A percentile compares a stretch with the other conserved stretches of the same genome.
Evolutionary conservation across 1,140 invertebrate species (phyloP).

Genomic region (Lucilia sericata): DNA sequence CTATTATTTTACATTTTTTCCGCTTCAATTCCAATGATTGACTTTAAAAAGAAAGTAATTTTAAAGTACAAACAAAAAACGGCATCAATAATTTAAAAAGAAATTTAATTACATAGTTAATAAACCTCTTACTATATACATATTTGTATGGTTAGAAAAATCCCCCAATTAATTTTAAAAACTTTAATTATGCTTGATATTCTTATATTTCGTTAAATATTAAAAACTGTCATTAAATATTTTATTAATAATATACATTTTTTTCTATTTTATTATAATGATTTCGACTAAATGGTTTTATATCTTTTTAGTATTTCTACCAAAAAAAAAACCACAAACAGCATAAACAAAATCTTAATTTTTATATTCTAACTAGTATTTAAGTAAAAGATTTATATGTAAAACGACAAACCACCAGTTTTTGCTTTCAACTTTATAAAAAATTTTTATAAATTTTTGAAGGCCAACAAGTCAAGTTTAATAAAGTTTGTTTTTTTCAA

Average conservation of each 20-base stretch:
- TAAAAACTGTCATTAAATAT: neutral
- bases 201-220: neutral
- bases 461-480: constrained; percentile 26
- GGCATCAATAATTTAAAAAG: neutral
- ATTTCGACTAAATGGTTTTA: no score
- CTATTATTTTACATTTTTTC: neutral
- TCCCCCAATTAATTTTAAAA: no score
- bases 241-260: neutral
- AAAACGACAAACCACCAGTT: neutral
- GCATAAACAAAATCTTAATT: no score
- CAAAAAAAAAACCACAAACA: no score
- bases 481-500: neutral
- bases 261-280: no score
- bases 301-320: no score
- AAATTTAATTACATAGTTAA: neutral
- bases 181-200: no score
- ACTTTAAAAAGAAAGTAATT: neutral
- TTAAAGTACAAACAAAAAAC: neutral
- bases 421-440: neutral
- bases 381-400: neutral
- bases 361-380: no score
- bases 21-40: neutral
- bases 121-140: no score
- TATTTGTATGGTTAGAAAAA: neutral
- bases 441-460: neutral